Evolutionary conservation across 2,113 vertebrate genomes (phyloP).

Genomic region (Rhinoderma darwinii): DNA sequence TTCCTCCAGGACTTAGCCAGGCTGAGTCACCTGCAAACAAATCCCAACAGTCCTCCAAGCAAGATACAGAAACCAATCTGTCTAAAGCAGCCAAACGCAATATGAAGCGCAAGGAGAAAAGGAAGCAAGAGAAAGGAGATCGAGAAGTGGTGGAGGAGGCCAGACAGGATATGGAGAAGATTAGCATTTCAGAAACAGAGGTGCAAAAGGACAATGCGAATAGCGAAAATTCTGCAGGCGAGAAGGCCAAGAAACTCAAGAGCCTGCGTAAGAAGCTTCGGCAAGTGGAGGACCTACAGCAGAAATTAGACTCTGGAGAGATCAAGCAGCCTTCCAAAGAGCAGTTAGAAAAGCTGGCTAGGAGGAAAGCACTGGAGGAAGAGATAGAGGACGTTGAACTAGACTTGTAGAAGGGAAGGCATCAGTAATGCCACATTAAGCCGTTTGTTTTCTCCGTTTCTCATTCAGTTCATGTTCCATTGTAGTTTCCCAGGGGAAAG

Average conservation of each 20-base stretch:
- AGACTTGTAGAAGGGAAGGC: constrained; percentile 71
- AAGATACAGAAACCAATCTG: constrained; percentile 70
- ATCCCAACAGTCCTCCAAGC: constrained; percentile 65
- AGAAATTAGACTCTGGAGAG: constrained; percentile 86
- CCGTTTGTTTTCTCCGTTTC: constrained; percentile 45
- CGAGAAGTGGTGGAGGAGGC: constrained; percentile 70
- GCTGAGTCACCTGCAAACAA: constrained; percentile 67
- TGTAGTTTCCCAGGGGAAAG: constrained; percentile 15
- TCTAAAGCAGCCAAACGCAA: constrained; percentile 92
- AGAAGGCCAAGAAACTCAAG: constrained; percentile 87
- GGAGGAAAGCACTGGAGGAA: constrained; percentile 76
- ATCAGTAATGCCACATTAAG: constrained; percentile 23
- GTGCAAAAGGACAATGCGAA: constrained; percentile 50
- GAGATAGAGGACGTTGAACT: constrained; percentile 82
- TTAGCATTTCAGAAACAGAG: constrained; percentile 62
- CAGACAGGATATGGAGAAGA: constrained; percentile 75
- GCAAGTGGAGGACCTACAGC: constrained; percentile 89
- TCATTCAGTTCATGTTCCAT: neutral
- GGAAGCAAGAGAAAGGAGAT: constrained; percentile 80
- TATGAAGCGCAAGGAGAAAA: constrained; percentile 92
- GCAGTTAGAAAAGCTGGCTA: constrained; percentile 88
- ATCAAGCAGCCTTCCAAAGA: constrained; percentile 83
- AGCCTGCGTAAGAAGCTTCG: constrained; percentile 91
- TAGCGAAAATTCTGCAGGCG: constrained; percentile 60
- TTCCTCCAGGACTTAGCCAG: constrained; percentile 85